Base-by-base conservation (phyloP, 2,888 invertebrate species). In the Protodeltote pygarga region DNA sequence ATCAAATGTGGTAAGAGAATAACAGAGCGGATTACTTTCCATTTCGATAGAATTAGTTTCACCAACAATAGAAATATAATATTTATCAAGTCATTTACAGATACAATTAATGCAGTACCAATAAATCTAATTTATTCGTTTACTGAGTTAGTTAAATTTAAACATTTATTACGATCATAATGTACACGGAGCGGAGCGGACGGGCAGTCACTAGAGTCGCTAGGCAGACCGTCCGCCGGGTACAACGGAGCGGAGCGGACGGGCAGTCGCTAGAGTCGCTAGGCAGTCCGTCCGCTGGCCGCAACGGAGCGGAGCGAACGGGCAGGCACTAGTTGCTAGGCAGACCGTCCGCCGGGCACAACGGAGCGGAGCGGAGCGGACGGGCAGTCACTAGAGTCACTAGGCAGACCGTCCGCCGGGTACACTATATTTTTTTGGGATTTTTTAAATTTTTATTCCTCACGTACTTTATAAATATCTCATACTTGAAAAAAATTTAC, bases 401-500 rank as follows among this genome's bases (percentile, higher is more conserved):
- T n/a, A n/a, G n/a, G n/a, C n/a, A 5, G 20, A 32, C 31, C 68
- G 34, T 28, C 55, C 68, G 75, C 75, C 81, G 73, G 77, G 71
- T 80, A 79, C 81, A 81, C 75, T 77, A 79, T 74, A 73, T 75
- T 77, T 82, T 87, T 87, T 83, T 83, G 74, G 75, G 77, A 71
- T 77, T 89, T 88, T 85, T 81, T 70, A 60, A 79, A 49, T 63
- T 86, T 88, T 89, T 84, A 79, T 79, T 83, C 84, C 79, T 89
- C 90, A 90, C 91, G 86, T 89, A 89, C 86, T 86, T 89, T 85
- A 91, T 90, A 91, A 89, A 89, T 91, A 90, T 90, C 83, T 89
- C 85, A 88, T 90, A 91, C 86, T 88, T 87, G 89, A 90, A 90
- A 90, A 90, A 89, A 89, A 89, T 87, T 75, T 88, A 89, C 90